Evolutionary conservation across 2,797 vertebrate genomes (phyloP).

Genomic region (Huso huso): DNA sequence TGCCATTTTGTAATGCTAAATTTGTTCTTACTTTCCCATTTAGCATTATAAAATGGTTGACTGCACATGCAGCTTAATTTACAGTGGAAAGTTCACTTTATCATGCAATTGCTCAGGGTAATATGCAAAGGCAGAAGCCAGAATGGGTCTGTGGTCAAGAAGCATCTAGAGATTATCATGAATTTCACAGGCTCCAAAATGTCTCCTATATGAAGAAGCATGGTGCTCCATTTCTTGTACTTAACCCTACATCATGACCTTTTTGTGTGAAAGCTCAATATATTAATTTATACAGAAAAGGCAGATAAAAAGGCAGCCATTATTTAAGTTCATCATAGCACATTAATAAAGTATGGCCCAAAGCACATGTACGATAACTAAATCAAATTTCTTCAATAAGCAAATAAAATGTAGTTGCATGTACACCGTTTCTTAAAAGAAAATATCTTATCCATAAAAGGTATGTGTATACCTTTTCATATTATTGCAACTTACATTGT

Average conservation of each 20-base stretch:
- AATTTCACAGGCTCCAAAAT: too few relatives aligned
- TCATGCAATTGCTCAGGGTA: too few relatives aligned
- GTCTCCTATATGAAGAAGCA: too few relatives aligned
- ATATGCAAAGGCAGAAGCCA: too few relatives aligned
- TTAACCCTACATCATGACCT: neutral
- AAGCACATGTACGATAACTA: constrained; percentile 16
- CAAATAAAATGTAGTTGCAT: neutral
- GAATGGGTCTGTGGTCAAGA: too few relatives aligned
- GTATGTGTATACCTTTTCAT: neutral
- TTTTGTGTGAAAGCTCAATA: constrained; percentile 54
- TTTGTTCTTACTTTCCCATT: too few relatives aligned
- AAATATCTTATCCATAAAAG: neutral
- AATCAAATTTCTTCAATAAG: neutral
- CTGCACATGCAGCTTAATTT: too few relatives aligned
- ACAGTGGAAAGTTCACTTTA: too few relatives aligned
- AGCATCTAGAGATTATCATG: too few relatives aligned
- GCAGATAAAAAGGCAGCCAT: constrained; percentile 49
- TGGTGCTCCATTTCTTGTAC: too few relatives aligned
- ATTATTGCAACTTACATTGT: constrained; percentile 63
- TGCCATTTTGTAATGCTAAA: too few relatives aligned
- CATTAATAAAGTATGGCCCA: constrained; percentile 35
- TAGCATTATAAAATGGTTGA: too few relatives aligned
- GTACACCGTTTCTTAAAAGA: neutral
- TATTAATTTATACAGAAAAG: constrained; percentile 31
- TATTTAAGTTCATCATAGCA: constrained; percentile 41